These are phyloP conservation scores for Sarcophaga subvicina DNA, from an alignment of 2,888 invertebrate species.

Conservation along the genomic window DNA sequence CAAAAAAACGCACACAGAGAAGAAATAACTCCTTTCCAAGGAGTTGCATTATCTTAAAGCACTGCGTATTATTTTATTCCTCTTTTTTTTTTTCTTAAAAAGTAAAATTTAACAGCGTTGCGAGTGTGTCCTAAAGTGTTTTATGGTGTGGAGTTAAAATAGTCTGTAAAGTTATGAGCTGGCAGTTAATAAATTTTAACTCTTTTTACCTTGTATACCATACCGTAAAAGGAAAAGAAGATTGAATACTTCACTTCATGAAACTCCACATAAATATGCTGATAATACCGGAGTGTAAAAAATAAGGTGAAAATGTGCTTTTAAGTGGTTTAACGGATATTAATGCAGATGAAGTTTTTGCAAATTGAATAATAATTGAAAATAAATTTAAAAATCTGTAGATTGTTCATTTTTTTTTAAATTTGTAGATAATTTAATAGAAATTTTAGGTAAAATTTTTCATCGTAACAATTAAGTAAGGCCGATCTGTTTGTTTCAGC, in stretches of 20 bases:
- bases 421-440: too few species aligned
- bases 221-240: not conserved
- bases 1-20: not conserved
- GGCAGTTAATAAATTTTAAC: constrained; percentile 60
- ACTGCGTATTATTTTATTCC: constrained; percentile 14
- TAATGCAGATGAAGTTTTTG: too few species aligned
- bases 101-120: not conserved
- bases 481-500: too few species aligned
- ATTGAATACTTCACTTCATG: constrained; percentile 16
- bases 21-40: not conserved
- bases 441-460: too few species aligned
- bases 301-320: not conserved
- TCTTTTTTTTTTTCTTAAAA: not conserved
- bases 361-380: too few species aligned
- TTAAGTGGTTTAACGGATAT: too few species aligned
- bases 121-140: not conserved
- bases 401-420: too few species aligned
- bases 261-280: constrained; percentile 13
- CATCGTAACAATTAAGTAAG: too few species aligned
- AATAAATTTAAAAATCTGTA: too few species aligned
- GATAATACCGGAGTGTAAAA: not conserved
- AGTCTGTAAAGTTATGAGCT: constrained; percentile 49
- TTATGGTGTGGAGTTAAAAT: constrained; percentile 6
- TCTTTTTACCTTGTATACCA: constrained; percentile 25
- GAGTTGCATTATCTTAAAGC: constrained; percentile 46